Conservation (phyloP, 2,888 invertebrate genomes). For the Tinea semifulvella region DNA sequence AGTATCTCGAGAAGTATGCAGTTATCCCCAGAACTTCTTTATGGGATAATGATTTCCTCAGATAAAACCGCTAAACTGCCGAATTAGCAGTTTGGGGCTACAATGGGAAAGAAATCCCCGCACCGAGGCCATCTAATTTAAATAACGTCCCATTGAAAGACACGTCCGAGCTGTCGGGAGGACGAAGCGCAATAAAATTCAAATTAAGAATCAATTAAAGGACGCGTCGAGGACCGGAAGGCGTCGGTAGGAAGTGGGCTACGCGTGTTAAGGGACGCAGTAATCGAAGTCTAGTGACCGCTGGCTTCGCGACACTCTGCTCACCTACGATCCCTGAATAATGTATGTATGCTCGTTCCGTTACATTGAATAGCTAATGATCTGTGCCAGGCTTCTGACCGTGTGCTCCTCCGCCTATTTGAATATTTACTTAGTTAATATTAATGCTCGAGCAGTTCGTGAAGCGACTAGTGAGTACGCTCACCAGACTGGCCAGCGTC, state of each 20-base stretch:
- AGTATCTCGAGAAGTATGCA: too few species aligned
- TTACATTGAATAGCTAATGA: conserved; percentile 57
- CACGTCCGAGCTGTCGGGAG: conserved; percentile 19
- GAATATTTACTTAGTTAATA: conserved; percentile 36
- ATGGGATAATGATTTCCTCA: not conserved
- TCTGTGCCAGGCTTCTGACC: conserved; percentile 26
- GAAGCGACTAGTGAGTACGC: conserved; percentile 11
- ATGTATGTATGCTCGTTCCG: conserved; percentile 36
- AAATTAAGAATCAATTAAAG: conserved; percentile 37
- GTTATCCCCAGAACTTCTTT: not conserved
- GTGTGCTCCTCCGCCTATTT: conserved; percentile 18
- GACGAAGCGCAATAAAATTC: conserved; percentile 26
- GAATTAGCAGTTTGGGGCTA: conserved; percentile 18
- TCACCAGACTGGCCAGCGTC: conserved; percentile 10
- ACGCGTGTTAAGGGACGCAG: conserved; percentile 13
- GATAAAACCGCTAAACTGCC: conserved; percentile 15
- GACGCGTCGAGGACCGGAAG: conserved; percentile 26
- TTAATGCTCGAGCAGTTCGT: conserved; percentile 26
- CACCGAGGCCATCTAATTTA: conserved; percentile 26
- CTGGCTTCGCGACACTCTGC: conserved; percentile 21
- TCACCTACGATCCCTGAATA: conserved; percentile 20
- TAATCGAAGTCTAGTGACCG: conserved; percentile 27
- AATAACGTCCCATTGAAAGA: conserved; percentile 29
- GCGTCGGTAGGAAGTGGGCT: conserved; percentile 8
- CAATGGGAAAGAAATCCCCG: conserved; percentile 17